These are phyloP conservation scores for Gymnarchus niloticus DNA, from an alignment of 2,113 vertebrate genomes.

Conservation along the genomic window DNA sequence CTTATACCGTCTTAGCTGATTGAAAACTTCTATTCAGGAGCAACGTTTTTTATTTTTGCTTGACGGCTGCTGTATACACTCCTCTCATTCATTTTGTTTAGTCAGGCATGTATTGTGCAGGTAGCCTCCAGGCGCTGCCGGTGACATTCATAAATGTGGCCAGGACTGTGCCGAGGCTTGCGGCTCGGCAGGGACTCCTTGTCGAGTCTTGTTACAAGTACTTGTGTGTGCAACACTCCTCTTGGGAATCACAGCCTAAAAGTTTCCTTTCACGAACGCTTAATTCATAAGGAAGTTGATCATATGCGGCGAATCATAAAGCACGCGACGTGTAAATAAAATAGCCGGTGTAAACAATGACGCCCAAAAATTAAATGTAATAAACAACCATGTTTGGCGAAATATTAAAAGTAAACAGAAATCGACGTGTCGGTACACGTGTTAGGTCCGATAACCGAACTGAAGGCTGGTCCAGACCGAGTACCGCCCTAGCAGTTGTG, in stretches of 20 bases:
- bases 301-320: neutral
- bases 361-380: no score
- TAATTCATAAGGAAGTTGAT: neutral
- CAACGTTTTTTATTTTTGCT: neutral
- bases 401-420: no score
- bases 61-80: neutral
- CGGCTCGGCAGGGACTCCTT: neutral
- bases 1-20: neutral
- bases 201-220: neutral
- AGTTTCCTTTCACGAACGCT: neutral
- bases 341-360: neutral
- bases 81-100: neutral
- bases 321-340: neutral
- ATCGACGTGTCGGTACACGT: no score
- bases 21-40: neutral
- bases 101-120: neutral
- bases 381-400: no score
- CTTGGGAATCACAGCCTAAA: neutral
- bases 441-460: no score
- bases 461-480: no score
- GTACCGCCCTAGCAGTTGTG: no score
- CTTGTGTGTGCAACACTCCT: neutral
- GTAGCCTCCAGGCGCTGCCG: neutral
- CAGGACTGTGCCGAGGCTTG: constrained; percentile 4
- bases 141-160: neutral